Evolutionary conservation across 2,113 vertebrate genomes (phyloP).

Genomic region (Emydura subglobosa): DNA sequence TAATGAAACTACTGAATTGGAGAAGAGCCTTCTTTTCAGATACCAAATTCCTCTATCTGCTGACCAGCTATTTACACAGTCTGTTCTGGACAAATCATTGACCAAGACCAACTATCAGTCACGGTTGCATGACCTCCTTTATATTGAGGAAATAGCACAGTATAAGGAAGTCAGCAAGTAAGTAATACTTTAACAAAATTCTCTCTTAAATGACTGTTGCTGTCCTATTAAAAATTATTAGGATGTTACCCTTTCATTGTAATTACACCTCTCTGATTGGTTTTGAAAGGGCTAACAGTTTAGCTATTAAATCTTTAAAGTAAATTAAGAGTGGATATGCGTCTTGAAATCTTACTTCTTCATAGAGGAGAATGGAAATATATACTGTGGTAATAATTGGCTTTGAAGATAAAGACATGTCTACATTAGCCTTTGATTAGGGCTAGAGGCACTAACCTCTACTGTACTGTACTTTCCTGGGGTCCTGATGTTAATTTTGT

Average conservation of each 20-base stretch:
- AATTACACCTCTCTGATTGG: neutral
- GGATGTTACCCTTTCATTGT: neutral
- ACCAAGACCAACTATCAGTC: slow-evolving; percentile 97
- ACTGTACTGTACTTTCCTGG: neutral
- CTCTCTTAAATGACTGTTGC: neutral
- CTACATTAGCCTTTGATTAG: neutral
- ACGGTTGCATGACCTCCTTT: slow-evolving; percentile 96
- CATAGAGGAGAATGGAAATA: neutral
- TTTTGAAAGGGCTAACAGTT: neutral
- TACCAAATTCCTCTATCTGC: slow-evolving; percentile 99
- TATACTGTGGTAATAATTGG: neutral
- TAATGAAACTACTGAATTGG: slow-evolving; percentile 96
- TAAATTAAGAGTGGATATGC: neutral
- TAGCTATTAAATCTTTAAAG: neutral
- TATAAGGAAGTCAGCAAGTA: slow-evolving; percentile 99
- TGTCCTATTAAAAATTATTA: neutral
- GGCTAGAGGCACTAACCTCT: neutral
- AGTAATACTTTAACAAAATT: slow-evolving; percentile 71
- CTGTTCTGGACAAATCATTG: slow-evolving; percentile 96
- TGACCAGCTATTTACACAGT: slow-evolving; percentile 99
- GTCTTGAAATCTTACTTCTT: neutral
- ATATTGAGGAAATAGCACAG: slow-evolving; percentile 99
- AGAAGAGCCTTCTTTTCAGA: slow-evolving; percentile 94
- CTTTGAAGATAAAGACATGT: neutral
- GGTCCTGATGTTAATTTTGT: neutral